Percentiles rank a stretch among this genome's conserved stretches.
Evolutionary conservation across 2,888 invertebrate species (phyloP).

Genomic region (Stenodema calcarata): DNA sequence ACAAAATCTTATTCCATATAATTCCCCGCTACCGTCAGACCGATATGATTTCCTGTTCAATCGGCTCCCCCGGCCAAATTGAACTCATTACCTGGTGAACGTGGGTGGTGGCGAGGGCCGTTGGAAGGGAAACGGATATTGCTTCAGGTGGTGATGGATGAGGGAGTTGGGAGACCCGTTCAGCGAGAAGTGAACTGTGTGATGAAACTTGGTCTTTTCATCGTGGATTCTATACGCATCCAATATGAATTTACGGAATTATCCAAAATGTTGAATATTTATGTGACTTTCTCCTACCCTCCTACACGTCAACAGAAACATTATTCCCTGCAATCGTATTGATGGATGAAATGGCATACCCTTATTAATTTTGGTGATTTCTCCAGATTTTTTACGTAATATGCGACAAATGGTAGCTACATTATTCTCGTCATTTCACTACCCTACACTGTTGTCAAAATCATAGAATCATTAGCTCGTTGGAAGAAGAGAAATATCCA

Average conservation of each 20-base stretch:
- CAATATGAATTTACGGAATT: background rate
- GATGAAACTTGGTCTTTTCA: conserved; percentile 35
- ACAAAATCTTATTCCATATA: conserved; percentile 15
- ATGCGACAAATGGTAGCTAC: background rate
- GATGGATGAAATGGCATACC: too few relatives aligned
- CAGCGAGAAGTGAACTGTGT: conserved; percentile 33
- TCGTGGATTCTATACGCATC: conserved; percentile 26
- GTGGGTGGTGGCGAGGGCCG: background rate
- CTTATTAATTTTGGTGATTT: too few relatives aligned
- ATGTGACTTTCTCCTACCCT: background rate
- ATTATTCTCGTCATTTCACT: background rate
- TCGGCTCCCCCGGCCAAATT: conserved; percentile 38
- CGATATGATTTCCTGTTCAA: conserved; percentile 48
- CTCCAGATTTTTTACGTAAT: too few relatives aligned
- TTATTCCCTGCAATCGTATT: too few relatives aligned
- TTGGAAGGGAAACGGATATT: conserved; percentile 10
- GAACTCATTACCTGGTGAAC: conserved; percentile 42
- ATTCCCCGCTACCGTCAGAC: background rate
- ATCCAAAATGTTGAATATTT: background rate
- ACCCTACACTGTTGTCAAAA: background rate
- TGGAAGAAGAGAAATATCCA: too few relatives aligned
- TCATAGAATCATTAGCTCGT: too few relatives aligned
- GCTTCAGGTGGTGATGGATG: conserved; percentile 40
- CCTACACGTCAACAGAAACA: too few relatives aligned
- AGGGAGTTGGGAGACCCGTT: background rate